Base-by-base conservation (phyloP, 2,888 invertebrate genomes). In the Teleiodes luculella region DNA sequence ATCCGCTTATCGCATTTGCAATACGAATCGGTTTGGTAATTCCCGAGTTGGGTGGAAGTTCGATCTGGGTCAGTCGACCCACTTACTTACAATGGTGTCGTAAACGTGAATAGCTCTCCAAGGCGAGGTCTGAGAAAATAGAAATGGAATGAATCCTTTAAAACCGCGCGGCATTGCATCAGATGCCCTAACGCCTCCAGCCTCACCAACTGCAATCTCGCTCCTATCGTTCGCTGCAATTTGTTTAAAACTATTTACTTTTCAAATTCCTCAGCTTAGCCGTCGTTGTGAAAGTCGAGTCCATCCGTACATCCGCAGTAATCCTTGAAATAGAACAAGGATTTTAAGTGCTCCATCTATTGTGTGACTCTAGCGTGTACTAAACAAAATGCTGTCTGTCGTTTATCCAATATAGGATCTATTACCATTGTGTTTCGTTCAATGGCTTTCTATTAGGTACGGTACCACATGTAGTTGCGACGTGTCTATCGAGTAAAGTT, bases 71-170 rank as follows among this genome's bases (percentile, higher is more conserved):
- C 67, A 64, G 61, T 62, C 68, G 75, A 75, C 76, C 76, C 63
- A 74, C 65, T 77, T 73, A 65, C 64, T 59, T 61, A 66, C 60
- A 67, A 68, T 67, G 61, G 64, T 58, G 58, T 63, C 62, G 62
- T 62, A 61, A 64, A 70, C 61, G 59, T 62, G 66, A 71, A 73
- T 69, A 65, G 67, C 65, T 66, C 52, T 51, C 58, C 52, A 62
- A 69, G 60, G 66, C 62, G 65, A 63, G 67, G 63, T 64, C 68
- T 66, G 64, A 68, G 70, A 74, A 78, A 75, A 79, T 74, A 70
- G 70, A 74, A 79, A 74, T 66, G 67, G 65, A 75, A 77, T 72
- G 67, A 75, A 75, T 67, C 70, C 70, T 70, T 68, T 78, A 75
- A 73, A 70, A 68, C 65, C 65, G 64, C 53, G 57, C 60, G 61